Conservation (phyloP, 2,888 invertebrate species). For the Rhagonycha fulva region DNA sequence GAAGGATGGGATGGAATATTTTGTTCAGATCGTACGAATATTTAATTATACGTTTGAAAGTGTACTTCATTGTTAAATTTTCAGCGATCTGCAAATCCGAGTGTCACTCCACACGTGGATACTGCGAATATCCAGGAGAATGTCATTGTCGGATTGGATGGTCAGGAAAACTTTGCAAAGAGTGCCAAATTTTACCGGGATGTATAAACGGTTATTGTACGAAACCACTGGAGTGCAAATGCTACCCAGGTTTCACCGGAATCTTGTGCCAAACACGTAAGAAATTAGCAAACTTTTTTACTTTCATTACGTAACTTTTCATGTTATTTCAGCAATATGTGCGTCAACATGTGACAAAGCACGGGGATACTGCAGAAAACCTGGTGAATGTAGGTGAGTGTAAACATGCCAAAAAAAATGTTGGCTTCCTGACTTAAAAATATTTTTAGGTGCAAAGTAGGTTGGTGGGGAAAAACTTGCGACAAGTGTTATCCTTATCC, state of each 20-base stretch:
- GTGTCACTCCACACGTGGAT: slow-evolving; percentile 83
- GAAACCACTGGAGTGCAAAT: slow-evolving; percentile 89
- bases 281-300: slow-evolving; percentile 40
- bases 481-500: slow-evolving; percentile 83
- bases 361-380: slow-evolving; percentile 81
- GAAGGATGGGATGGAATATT: slow-evolving; percentile 89
- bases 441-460: slow-evolving; percentile 75
- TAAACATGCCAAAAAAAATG: neutral
- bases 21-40: slow-evolving; percentile 79
- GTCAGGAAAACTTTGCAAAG: slow-evolving; percentile 83
- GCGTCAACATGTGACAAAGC: slow-evolving; percentile 80
- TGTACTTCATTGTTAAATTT: neutral
- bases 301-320: neutral
- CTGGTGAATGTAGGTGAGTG: slow-evolving; percentile 75
- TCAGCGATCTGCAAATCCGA: slow-evolving; percentile 83
- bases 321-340: slow-evolving; percentile 73
- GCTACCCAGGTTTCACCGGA: slow-evolving; percentile 90
- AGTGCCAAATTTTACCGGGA: slow-evolving; percentile 87
- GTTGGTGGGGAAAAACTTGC: slow-evolving; percentile 82
- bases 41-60: neutral
- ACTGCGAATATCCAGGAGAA: slow-evolving; percentile 84
- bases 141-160: slow-evolving; percentile 91
- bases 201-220: slow-evolving; percentile 90
- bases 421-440: neutral
- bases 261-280: slow-evolving; percentile 85